Evolutionary conservation across 1,140 invertebrate species (phyloP), one percentile per base, ranked within the genome.

Genomic region (Bombus vancouverensis): DNA sequence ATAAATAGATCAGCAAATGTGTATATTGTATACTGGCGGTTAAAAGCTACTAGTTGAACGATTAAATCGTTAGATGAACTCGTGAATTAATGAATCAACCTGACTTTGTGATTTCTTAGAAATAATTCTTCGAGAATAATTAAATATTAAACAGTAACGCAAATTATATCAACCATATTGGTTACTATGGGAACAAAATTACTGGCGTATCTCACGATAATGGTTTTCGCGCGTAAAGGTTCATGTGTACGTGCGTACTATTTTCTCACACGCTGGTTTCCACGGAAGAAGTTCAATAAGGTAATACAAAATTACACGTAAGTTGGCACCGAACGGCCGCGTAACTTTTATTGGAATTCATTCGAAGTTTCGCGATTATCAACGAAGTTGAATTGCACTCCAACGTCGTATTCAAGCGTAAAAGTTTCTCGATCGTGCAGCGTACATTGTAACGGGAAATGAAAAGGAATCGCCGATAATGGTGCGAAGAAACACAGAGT

Each of bases 311-410:
- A 68, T 70, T 57, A 47, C 44, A 32, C 57, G 71, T 68, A 76
- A 76, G 44, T 68, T 68, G 34, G 81, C 34, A 66, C 22, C 32
- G 62, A 80, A 72, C 42, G 12, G 39, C 22, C 44, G 59, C 34
- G 78, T 32, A 85, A 81, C 77, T 81, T 85, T 85, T 72, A 65
- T 74, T 81, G 57, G 59, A 74, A 65, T 85, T 80, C 70, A 81
- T 74, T 81, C 71, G 1, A 81, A 85, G 57, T 85, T 85, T 25
- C 78, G 44, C 78, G 78, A 85, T 81, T 85, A 85, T 74, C 78
- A n/a, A 57, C 12, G 39, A 74, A 81, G 71, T 66, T 81, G 70
- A 71, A 85, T 85, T 71, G 37, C 71, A 42, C 71, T 81, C 68
- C 78, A 65, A 37, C 57, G n/a, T 74, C 42, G 70, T 34, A 68